Evolutionary conservation across 2,888 invertebrate genomes (phyloP), one percentile per base, ranked within the genome.

Genomic region (Phasia obesa): DNA sequence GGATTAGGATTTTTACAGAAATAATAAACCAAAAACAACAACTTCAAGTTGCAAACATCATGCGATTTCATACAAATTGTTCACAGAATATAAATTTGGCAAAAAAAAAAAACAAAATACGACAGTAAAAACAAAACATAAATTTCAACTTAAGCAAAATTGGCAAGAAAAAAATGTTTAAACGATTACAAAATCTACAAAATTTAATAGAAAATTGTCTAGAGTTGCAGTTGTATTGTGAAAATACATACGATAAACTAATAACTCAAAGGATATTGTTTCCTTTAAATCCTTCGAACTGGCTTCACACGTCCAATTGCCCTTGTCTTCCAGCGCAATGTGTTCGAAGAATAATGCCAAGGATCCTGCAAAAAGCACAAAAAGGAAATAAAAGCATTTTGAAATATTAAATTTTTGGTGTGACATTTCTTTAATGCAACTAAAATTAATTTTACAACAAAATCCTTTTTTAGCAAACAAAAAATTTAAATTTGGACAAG

Each of bases 291-390:
- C 86, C 84, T 70, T 86, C 82, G 65, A 85, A 84, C 23, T 89
- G 38, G 91, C 90, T 67, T 90, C 89, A 87, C 93, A 93, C 21
- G 91, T 91, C 91, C 93, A 93, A 73, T 90, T 91, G 47, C 93
- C 93, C 85, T 89, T 90, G 86, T 93, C 93, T 76, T 90, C 88
- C 85, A 89, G 85, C 77, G 89, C 88, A 86, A 92, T 92, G 86
- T 90, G 92, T 85, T 92, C 92, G 81, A 93, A 92, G 57, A 93
- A 91, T 62, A 93, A 87, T 6, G 92, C 92, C 83, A 90, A 86
- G 53, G 90, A 88, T 57, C 90, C 92, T 88, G 74, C 13, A 57
- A 64, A 44, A 31, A 4, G 27, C 4, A 44, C 11, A 21, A 19
- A 71, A 49, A 25, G n/a, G 5, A 31, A 44, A 53, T 51, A 27